Base-by-base conservation (phyloP, 2,113 vertebrate genomes). In the Forbesichthys papilliferus region DNA sequence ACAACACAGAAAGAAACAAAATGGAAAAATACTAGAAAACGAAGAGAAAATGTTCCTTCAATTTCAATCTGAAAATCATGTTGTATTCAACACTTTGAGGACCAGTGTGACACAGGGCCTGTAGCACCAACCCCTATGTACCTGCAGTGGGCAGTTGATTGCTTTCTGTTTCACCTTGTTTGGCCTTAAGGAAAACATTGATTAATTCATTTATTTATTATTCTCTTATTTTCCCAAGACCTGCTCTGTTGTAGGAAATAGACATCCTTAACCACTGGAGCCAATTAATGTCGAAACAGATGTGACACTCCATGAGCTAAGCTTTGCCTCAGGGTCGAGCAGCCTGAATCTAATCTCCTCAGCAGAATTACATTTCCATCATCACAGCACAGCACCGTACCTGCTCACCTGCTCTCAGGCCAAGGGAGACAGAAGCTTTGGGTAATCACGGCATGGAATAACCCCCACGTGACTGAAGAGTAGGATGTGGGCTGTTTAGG, bases 201-300 rank as follows among this genome's bases (percentile, higher is more conserved):
- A 90, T 92, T 88, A 82, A 77, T 85, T 64, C 48, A 81, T 85
- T 84, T 79, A 80, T 85, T 82, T 81, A 77, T 71, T 67, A 83
- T 78, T 83, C 70, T 13, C n/a, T 54, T 49, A 67, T 73, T 36
- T 65, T 5, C 48, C 51, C n/a, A 47, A 1, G 53, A 69, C 11
- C 9, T 33, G 57, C 70, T 77, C 61, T 42, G 27, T 64, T 85
- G 65, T 1, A 3, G 54, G 48, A 86, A 83, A 77, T 71, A 68
- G n/a, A 61, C 52, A 81, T 78, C 73, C 69, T 68, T 62, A 80
- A 89, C 75, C 78, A 80, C 84, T 73, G 74, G 69, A 90, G 86
- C 84, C 87, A 90, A 91, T 92, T 91, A 91, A 84, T 84, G 88
- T 88, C 84, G 80, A 86, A 85, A 88, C 84, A 87, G 88, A 90